Evolutionary conservation across 2,113 vertebrate species (phyloP), one percentile per base, ranked within the genome.

Genomic region (Galemys pyrenaicus): DNA sequence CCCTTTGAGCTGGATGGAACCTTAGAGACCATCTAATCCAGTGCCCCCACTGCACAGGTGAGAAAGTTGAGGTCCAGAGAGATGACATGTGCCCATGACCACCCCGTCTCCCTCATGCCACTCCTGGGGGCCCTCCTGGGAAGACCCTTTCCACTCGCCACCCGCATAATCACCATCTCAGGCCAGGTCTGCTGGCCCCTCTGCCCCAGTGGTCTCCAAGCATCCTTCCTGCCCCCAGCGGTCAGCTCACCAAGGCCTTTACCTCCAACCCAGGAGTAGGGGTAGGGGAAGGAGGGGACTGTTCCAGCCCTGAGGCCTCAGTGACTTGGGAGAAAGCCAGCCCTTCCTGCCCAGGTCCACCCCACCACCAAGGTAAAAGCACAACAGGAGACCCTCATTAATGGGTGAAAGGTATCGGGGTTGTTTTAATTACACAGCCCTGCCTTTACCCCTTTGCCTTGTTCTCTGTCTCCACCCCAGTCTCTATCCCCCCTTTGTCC

Each of bases 371-470:
- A 77, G 75, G 93, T 93, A 96, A 96, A 97, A 97, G 97, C 97
- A 97, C 97, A 97, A 97, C 94, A 91, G 96, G 96, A 97, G 96
- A 96, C 94, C 95, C 80, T 82, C 74, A 71, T 24, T 91, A 58
- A 60, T 0, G 93, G 96, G 96, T 91, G 96, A 90, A 88, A 90
- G 3, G 62, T 28, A 30, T 15, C 12, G 89, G 96, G 97, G 96
- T 94, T 89, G 70, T 91, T 85, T 80, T 3, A 87, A 73, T 91
- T 87, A 51, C 91, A 70, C 15, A 17, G 90, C 96, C 93, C 90
- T 39, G 0, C 83, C 85, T 93, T 96, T 96, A 90, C 95, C 89
- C 87, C 89, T 93, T 86, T 95, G 96, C 96, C 96, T 96, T 95
- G 95, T 74, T 97, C 91, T 95, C 94, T 83, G 93, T 97, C 96